Conservation (phyloP, 2,888 invertebrate genomes). For the Xestia xanthographa region DNA sequence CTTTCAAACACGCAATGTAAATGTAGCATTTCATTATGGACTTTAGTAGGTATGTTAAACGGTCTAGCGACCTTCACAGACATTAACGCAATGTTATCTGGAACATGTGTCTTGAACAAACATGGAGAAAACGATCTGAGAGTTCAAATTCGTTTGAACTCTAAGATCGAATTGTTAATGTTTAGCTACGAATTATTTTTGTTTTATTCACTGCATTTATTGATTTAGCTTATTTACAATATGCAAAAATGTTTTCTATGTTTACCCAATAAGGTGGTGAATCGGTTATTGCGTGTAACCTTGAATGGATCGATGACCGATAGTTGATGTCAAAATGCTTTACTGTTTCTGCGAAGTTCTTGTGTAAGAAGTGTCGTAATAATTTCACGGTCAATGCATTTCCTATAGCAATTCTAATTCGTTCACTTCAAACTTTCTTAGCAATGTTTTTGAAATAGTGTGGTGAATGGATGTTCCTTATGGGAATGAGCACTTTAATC, state of each 20-base stretch:
- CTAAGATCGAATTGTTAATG: not conserved
- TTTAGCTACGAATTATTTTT: slow-evolving; percentile 11
- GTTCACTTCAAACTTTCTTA: slow-evolving; percentile 29
- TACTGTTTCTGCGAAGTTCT: slow-evolving; percentile 21
- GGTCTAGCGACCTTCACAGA: slow-evolving; percentile 45
- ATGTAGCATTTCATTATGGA: slow-evolving; percentile 31
- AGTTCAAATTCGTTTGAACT: slow-evolving; percentile 22
- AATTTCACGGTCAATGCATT: slow-evolving; percentile 36
- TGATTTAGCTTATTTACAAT: slow-evolving; percentile 8
- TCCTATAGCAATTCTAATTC: slow-evolving; percentile 18
- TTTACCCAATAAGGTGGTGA: slow-evolving; percentile 7
- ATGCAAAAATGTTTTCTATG: slow-evolving; percentile 23
- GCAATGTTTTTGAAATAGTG: not conserved
- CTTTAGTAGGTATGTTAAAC: slow-evolving; percentile 31
- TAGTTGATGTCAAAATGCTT: slow-evolving; percentile 25
- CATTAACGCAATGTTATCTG: slow-evolving; percentile 40
- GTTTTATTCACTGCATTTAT: slow-evolving; percentile 54
- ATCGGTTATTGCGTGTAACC: slow-evolving; percentile 32
- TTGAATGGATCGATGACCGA: slow-evolving; percentile 33
- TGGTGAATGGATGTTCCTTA: not conserved
- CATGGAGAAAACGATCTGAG: slow-evolving; percentile 38
- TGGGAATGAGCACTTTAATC: not conserved
- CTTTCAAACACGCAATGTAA: slow-evolving; percentile 48
- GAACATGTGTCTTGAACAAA: slow-evolving; percentile 43
- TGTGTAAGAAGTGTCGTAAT: slow-evolving; percentile 35